A percentile compares a stretch with the other conserved stretches of the same genome.
Evolutionary conservation across 2,797 vertebrate species (phyloP).

Genomic region (Astyanax mexicanus): DNA sequence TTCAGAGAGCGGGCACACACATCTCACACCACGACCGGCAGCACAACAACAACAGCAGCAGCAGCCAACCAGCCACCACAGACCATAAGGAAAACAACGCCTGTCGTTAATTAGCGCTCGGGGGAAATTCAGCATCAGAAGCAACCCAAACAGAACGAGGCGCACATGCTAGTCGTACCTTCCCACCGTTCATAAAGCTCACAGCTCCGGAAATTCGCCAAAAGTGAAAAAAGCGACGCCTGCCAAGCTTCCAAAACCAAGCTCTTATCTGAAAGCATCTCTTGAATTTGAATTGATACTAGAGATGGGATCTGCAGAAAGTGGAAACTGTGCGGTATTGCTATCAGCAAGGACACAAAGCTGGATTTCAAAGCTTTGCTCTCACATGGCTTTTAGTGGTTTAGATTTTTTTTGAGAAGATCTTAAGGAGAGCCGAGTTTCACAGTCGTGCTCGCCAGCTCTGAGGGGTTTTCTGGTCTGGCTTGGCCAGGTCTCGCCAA

Average conservation of each 20-base stretch:
- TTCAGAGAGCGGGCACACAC: conserved; percentile 18
- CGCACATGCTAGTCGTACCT: conserved; percentile 7
- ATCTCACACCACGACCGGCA: conserved; percentile 27
- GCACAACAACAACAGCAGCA: conserved; percentile 37
- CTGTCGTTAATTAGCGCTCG: conserved; percentile 50
- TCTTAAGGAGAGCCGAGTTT: conserved; percentile 27
- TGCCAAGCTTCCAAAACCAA: conserved; percentile 36
- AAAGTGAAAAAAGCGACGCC: conserved; percentile 17
- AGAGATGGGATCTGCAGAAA: conserved; percentile 8
- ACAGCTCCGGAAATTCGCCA: conserved; percentile 25
- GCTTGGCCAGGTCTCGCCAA: conserved; percentile 17
- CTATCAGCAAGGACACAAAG: conserved; percentile 3
- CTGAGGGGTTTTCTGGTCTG: conserved; percentile 16
- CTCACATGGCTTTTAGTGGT: conserved; percentile 7
- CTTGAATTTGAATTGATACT: conserved; percentile 40
- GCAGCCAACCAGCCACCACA: too few species aligned
- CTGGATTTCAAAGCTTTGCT: conserved; percentile 26
- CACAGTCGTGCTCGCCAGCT: conserved; percentile 16
- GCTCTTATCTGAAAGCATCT: conserved; percentile 26
- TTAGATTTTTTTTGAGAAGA: conserved; percentile 25
- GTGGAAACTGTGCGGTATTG: not conserved
- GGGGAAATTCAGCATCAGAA: conserved; percentile 34
- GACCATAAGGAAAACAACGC: conserved; percentile 40
- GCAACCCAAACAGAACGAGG: conserved; percentile 35
- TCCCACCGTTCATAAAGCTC: conserved; percentile 2